Evolutionary conservation across 1,140 invertebrate species (phyloP).

Genomic region (Zaprionus nigranus): DNA sequence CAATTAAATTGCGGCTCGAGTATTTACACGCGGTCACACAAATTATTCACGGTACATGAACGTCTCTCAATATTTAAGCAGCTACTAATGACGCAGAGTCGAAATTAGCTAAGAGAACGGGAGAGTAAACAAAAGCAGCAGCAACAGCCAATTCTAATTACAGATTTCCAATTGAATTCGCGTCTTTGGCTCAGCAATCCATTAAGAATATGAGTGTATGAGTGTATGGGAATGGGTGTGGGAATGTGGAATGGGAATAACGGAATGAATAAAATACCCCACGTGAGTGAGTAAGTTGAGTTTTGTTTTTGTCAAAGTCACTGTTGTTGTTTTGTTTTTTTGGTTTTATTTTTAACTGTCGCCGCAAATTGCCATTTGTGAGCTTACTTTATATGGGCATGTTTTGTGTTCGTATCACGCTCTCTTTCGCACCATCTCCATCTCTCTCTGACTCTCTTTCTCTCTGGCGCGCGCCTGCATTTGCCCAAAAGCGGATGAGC

Average conservation of each 20-base stretch:
- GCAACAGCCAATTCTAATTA: slow-evolving; percentile 35
- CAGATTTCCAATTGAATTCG: slow-evolving; percentile 40
- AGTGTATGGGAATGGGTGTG: background rate
- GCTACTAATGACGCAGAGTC: slow-evolving; percentile 33
- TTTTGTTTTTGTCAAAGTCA: slow-evolving; percentile 47
- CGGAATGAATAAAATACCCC: slow-evolving; percentile 39
- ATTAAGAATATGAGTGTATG: slow-evolving; percentile 2
- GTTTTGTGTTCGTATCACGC: slow-evolving; percentile 37
- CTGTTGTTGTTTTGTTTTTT: slow-evolving; percentile 41
- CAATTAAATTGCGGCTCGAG: background rate
- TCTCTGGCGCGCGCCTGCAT: slow-evolving; percentile 8
- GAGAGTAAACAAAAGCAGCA: slow-evolving; percentile 18
- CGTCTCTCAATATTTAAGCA: background rate
- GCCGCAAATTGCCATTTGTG: slow-evolving; percentile 64
- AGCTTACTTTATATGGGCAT: slow-evolving; percentile 65
- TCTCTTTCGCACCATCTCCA: background rate
- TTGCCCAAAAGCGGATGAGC: slow-evolving; percentile 65
- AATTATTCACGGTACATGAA: background rate
- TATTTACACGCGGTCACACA: background rate
- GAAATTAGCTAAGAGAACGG: slow-evolving; percentile 27
- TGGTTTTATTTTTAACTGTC: slow-evolving; percentile 44
- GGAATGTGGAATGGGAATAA: slow-evolving; percentile 26
- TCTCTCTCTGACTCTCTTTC: background rate
- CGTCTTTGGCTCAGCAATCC: slow-evolving; percentile 25
- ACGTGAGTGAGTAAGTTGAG: slow-evolving; percentile 17